Conservation (phyloP, 2,797 vertebrate genomes). For the Accipiter fasciatus region DNA sequence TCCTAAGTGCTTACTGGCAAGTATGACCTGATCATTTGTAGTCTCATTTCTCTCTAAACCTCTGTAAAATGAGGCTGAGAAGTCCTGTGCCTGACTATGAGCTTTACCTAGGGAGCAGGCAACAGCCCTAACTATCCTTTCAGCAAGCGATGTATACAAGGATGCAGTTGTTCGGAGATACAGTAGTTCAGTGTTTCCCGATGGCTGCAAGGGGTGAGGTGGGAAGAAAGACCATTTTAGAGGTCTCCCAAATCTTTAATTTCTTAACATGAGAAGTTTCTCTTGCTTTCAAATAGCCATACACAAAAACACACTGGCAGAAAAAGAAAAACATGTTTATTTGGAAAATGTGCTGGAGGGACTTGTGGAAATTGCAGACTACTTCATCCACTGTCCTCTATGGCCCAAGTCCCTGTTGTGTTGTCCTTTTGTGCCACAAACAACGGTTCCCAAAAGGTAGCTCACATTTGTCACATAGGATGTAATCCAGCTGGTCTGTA, state of each 20-base stretch:
- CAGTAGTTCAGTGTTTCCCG: not conserved
- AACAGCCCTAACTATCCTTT: not conserved
- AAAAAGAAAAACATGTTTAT: not conserved
- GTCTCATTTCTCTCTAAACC: not conserved
- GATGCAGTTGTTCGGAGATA: not conserved
- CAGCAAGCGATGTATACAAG: not conserved
- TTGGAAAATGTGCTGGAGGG: not conserved
- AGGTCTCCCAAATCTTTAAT: not conserved
- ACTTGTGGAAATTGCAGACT: not conserved
- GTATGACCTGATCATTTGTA: not conserved
- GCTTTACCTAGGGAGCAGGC: not conserved
- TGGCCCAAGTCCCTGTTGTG: not conserved
- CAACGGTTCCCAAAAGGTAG: not conserved
- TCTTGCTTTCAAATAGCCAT: not conserved
- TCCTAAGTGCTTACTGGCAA: conserved; percentile 11
- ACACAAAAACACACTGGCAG: not conserved
- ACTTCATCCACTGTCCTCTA: not conserved
- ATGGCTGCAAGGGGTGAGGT: not conserved
- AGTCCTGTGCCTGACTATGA: not conserved
- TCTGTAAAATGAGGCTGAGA: not conserved
- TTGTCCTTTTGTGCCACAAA: not conserved
- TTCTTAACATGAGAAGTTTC: not conserved
- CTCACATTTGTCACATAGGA: not conserved
- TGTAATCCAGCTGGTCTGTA: not conserved
- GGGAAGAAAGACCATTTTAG: not conserved